Percentiles rank a stretch among this genome's conserved stretches.
Evolutionary conservation across 2,113 vertebrate species (phyloP).

Genomic region (Oncorhynchus keta): DNA sequence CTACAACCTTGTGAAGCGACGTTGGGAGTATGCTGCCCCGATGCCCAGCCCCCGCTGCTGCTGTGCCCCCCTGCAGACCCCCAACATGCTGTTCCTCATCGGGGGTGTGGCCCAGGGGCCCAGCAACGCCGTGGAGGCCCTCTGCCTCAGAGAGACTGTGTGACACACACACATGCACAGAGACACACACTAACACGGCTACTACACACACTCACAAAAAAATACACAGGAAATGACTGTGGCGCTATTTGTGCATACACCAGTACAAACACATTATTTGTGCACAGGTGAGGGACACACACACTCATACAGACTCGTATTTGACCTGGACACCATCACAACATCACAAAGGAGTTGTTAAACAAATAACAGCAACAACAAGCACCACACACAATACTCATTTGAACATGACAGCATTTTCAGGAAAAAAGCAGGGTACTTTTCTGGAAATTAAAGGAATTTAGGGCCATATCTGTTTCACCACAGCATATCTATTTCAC

Average conservation of each 20-base stretch:
- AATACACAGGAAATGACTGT: background rate
- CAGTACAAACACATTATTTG: background rate
- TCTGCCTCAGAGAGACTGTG: slow-evolving; percentile 83
- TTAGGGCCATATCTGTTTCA: slow-evolving; percentile 75
- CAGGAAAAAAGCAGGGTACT: slow-evolving; percentile 76
- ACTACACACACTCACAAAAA: too few species aligned
- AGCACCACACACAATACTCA: slow-evolving; percentile 49
- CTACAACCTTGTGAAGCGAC: slow-evolving; percentile 84
- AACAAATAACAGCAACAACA: background rate
- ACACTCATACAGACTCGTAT: background rate
- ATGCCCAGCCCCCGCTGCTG: slow-evolving; percentile 93
- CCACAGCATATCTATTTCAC: too few species aligned
- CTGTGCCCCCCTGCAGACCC: slow-evolving; percentile 79
- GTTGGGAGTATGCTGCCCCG: slow-evolving; percentile 85
- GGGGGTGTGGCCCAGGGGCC: slow-evolving; percentile 94
- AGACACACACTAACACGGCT: background rate
- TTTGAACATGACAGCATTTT: slow-evolving; percentile 69
- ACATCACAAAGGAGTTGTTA: background rate
- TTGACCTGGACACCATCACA: background rate
- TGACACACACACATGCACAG: slow-evolving; percentile 56
- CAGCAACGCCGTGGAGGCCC: slow-evolving; percentile 88
- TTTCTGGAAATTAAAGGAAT: slow-evolving; percentile 76
- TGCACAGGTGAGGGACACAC: background rate
- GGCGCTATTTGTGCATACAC: too few species aligned
- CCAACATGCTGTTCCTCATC: slow-evolving; percentile 84